Base-by-base conservation (phyloP, 2,888 invertebrate species). In the Apocheima hispidaria region DNA sequence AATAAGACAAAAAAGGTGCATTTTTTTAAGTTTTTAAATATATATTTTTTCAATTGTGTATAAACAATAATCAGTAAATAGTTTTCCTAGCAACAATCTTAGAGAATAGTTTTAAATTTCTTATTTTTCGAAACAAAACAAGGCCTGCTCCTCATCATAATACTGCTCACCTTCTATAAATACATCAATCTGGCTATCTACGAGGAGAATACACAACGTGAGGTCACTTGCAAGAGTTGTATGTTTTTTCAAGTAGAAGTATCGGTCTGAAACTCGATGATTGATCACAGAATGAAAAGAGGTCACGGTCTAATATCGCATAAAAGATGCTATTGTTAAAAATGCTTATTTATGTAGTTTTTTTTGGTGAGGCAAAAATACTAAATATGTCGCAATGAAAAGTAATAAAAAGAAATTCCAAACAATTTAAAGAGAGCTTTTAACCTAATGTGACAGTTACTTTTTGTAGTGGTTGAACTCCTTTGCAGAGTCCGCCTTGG, bases 1-100 rank as follows among this genome's bases (percentile, higher is more conserved):
- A n/a, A n/a, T n/a, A n/a, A n/a, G n/a, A n/a, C n/a, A n/a, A n/a
- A n/a, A n/a, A n/a, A n/a, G n/a, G n/a, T n/a, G n/a, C n/a, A n/a
- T n/a, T n/a, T n/a, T n/a, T n/a, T n/a, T n/a, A n/a, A n/a, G n/a
- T 72, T 69, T 69, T 63, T 70, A 53, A 56, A 66, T 83, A 18
- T 44, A 10, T 49, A 78, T 84, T 85, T 83, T 46, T 30, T 72
- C 60, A 74, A 73, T 71, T 10, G 38, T 43, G 14, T 41, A 46
- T 41, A 16, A 38, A 43, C 51, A 38, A 44, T 12, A 20, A 2
- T 33, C 28, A 3, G n/a, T 26, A 26, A 20, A n/a, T 10, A 23
- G 14, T n/a, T 18, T 7, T 18, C 36, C n/a, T 43, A 36, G 51
- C 30, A 59, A 48, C 46, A 40, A 46, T 49, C 20, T 40, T 12